These are phyloP conservation scores for Drosophila grimshawi DNA, from an alignment of 1,140 invertebrate species.

Conservation along the genomic window DNA sequence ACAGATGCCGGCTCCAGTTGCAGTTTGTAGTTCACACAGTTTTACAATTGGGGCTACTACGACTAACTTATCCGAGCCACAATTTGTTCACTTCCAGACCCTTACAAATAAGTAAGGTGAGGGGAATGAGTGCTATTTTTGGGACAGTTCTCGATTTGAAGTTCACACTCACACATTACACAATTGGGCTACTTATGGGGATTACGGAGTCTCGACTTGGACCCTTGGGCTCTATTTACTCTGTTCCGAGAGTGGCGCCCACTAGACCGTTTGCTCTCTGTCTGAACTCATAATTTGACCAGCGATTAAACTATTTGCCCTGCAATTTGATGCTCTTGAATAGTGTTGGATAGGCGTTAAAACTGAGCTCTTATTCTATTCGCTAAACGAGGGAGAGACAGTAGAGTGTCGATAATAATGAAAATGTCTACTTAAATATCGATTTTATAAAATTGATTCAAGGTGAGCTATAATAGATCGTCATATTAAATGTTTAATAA, in stretches of 20 bases:
- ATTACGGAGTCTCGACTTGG: constrained; percentile 45
- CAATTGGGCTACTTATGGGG: constrained; percentile 68
- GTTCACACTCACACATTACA: constrained; percentile 40
- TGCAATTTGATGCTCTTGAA: constrained; percentile 47
- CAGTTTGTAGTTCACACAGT: constrained; percentile 56
- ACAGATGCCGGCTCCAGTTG: constrained; percentile 42
- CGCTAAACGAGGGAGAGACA: neutral
- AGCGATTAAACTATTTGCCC: constrained; percentile 59
- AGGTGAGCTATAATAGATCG: no score
- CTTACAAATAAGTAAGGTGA: neutral
- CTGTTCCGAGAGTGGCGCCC: constrained; percentile 11
- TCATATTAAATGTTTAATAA: no score
- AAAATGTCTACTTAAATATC: no score
- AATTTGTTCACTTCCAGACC: constrained; percentile 17
- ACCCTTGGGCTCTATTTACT: constrained; percentile 28
- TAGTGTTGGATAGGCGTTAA: constrained; percentile 7
- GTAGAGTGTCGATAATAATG: neutral
- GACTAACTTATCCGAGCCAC: neutral
- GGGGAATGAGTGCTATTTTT: constrained; percentile 13
- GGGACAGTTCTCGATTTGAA: constrained; percentile 33
- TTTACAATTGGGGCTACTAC: constrained; percentile 27
- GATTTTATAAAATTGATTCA: no score
- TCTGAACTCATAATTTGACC: constrained; percentile 59
- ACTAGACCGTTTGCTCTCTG: constrained; percentile 18
- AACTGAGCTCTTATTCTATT: neutral